Conservation (phyloP, 2,113 vertebrate genomes). For the Felis chaus region DNA sequence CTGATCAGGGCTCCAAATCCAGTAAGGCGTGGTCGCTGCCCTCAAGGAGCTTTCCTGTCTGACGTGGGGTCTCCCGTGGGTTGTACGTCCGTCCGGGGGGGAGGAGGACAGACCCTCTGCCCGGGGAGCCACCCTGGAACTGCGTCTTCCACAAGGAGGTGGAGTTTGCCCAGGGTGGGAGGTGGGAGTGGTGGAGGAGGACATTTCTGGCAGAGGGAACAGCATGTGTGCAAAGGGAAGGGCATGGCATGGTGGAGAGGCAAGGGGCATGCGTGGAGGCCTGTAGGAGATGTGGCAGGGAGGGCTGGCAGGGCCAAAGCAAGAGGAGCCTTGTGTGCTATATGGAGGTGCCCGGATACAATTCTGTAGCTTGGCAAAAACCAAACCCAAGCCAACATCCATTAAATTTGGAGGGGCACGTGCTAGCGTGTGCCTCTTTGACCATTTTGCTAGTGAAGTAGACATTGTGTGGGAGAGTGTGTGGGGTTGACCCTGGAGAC, state of each 20-base stretch:
- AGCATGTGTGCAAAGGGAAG: background rate
- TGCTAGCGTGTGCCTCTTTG: background rate
- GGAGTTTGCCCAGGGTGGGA: background rate
- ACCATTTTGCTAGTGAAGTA: background rate
- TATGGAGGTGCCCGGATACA: background rate
- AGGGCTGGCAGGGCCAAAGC: background rate
- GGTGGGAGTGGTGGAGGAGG: no score
- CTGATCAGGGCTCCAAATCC: background rate
- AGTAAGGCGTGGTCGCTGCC: no score
- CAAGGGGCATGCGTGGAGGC: background rate
- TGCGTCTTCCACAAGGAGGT: background rate
- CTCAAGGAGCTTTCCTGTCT: background rate
- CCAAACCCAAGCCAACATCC: background rate
- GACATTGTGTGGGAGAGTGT: background rate
- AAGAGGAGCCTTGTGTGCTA: background rate
- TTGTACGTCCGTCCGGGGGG: background rate
- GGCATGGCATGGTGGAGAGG: fast-evolving
- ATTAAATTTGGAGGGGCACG: background rate
- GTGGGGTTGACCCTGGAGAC: background rate
- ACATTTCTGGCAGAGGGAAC: background rate
- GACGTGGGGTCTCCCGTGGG: no score
- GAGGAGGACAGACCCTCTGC: background rate
- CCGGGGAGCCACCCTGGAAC: background rate
- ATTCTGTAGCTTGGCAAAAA: background rate
- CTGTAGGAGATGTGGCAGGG: background rate